These are phyloP conservation scores for Ricordea florida DNA, from an alignment of 92 coral and sea anemone species.

Conservation along the genomic window DNA sequence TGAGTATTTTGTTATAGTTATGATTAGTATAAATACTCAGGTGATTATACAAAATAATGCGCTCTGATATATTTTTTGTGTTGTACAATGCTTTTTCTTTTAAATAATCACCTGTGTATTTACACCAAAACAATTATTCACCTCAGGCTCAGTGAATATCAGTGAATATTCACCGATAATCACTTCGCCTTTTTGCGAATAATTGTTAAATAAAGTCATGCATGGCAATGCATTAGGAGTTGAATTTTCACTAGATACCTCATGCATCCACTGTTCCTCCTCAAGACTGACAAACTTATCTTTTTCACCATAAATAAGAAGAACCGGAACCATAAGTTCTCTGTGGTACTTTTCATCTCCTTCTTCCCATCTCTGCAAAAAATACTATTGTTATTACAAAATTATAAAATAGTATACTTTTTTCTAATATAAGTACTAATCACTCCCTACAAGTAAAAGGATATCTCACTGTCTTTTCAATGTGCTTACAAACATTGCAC, in stretches of 20 bases:
- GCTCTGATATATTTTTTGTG: too few species aligned
- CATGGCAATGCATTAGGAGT: neutral
- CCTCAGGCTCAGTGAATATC: too few species aligned
- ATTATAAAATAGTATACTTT: neutral
- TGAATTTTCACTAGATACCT: conserved; percentile 49
- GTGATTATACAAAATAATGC: too few species aligned
- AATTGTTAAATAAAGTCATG: neutral
- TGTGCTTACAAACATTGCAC: neutral
- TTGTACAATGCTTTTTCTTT: too few species aligned
- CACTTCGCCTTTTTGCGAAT: too few species aligned
- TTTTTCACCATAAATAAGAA: conserved; percentile 90
- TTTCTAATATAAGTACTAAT: neutral
- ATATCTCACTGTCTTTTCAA: neutral
- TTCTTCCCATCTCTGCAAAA: conserved; percentile 73
- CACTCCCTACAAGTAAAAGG: neutral
- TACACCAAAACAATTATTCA: neutral
- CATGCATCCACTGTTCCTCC: conserved; percentile 92
- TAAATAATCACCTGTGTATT: too few species aligned
- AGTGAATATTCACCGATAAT: too few species aligned
- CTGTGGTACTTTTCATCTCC: conserved; percentile 90
- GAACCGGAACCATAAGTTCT: conserved; percentile 88
- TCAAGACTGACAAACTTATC: conserved; percentile 93
- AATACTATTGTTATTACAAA: neutral
- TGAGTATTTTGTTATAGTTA: too few species aligned
- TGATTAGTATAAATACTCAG: too few species aligned